These are phyloP conservation scores for Athetis lepigone DNA, from an alignment of 2,888 invertebrate species.

Conservation along the genomic window DNA sequence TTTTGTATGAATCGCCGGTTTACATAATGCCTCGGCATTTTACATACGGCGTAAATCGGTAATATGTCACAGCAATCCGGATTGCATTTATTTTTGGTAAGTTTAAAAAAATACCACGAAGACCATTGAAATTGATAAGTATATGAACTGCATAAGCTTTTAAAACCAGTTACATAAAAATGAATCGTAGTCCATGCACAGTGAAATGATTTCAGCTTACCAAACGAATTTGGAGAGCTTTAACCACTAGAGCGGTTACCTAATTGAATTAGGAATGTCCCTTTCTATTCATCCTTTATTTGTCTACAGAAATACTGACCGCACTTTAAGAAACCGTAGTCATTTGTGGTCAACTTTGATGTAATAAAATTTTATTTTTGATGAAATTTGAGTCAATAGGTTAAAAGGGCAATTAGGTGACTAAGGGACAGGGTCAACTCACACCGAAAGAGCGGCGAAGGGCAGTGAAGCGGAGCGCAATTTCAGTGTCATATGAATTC, in stretches of 20 bases:
- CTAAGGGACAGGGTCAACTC: too few species aligned
- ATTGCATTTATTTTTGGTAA: too few species aligned
- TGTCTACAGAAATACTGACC: constrained; percentile 20
- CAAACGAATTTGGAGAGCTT: background rate
- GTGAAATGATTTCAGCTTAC: constrained; percentile 3
- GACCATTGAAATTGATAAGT: too few species aligned
- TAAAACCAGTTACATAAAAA: background rate
- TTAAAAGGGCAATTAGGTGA: background rate
- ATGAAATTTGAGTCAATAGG: background rate
- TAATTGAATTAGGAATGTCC: constrained; percentile 20
- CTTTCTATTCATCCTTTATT: constrained; percentile 21
- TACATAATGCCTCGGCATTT: too few species aligned
- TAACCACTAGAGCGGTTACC: constrained; percentile 7
- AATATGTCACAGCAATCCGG: too few species aligned
- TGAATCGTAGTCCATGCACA: background rate
- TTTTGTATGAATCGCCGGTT: too few species aligned
- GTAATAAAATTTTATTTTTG: background rate
- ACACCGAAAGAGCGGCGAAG: too few species aligned
- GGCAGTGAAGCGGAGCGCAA: too few species aligned
- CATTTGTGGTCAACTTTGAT: background rate
- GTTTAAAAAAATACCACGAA: too few species aligned
- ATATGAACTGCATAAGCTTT: background rate
- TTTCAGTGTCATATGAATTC: too few species aligned
- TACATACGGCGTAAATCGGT: too few species aligned
- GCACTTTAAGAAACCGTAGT: constrained; percentile 2